phyloP scores from a whole-genome alignment of 2,113 vertebrate genomes.

The Manacus vitellinus region DNA sequence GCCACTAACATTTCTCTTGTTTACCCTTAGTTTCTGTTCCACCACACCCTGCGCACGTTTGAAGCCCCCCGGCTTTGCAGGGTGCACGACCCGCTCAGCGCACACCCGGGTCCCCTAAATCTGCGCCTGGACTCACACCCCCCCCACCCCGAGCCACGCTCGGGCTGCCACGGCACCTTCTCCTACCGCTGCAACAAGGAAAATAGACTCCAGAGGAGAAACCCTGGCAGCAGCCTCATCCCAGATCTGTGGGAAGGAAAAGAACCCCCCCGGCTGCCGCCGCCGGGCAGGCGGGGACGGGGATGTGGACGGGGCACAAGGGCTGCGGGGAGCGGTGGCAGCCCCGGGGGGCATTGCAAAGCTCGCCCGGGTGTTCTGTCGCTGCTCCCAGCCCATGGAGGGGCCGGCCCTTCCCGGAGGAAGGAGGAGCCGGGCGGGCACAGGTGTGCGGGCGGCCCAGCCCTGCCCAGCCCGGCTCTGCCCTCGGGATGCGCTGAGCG shows the following conservation, averaged over 20 bases:
- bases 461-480: neutral
- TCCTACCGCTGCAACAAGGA: fast-evolving
- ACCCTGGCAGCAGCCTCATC: fast-evolving
- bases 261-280: neutral
- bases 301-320: neutral
- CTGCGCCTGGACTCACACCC: neutral
- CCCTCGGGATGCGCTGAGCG: neutral
- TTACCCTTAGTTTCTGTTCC: neutral
- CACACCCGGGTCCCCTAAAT: neutral
- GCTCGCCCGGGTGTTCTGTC: fast-evolving
- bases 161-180: neutral
- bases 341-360: fast-evolving
- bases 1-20: neutral
- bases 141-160: neutral
- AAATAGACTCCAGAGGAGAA: neutral
- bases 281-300: neutral
- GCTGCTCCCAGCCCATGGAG: neutral
- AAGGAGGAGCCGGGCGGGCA: slow-evolving; percentile 3
- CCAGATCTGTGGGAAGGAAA: fast-evolving
- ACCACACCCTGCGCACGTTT: fast-evolving
- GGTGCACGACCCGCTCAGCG: fast-evolving
- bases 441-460: neutral
- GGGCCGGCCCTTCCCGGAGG: neutral
- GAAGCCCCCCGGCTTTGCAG: neutral
- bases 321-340: fast-evolving